These are phyloP conservation scores for Lycodopsis pacificus DNA, from an alignment of 2,797 vertebrate genomes.

Conservation along the genomic window DNA sequence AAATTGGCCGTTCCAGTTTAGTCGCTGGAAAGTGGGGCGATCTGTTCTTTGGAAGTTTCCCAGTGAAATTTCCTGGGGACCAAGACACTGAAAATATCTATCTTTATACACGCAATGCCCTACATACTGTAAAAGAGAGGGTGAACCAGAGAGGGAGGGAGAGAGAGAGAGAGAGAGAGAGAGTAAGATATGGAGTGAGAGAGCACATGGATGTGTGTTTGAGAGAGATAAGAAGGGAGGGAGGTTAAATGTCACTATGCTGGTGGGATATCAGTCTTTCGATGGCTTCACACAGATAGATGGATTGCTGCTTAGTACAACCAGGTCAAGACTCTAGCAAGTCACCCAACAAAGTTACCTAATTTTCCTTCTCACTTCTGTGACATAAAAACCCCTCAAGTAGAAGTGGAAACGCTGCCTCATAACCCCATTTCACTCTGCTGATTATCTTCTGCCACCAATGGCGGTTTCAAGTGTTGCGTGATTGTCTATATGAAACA, in stretches of 20 bases:
- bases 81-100: slow-evolving; percentile 87
- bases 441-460: background rate
- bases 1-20: slow-evolving; percentile 87
- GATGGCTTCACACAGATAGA: slow-evolving; percentile 53
- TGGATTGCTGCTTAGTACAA: slow-evolving; percentile 53
- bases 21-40: slow-evolving; percentile 85
- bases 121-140: slow-evolving; percentile 79
- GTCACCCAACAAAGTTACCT: slow-evolving; percentile 59
- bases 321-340: slow-evolving; percentile 56
- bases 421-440: slow-evolving; percentile 35
- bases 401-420: slow-evolving; percentile 41
- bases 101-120: slow-evolving; percentile 86
- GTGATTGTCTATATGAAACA: background rate
- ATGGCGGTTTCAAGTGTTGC: background rate
- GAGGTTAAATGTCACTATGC: slow-evolving; percentile 65
- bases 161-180: slow-evolving; percentile 42
- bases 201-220: slow-evolving; percentile 59
- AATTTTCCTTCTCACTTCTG: slow-evolving; percentile 36
- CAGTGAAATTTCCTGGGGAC: slow-evolving; percentile 87
- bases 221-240: slow-evolving; percentile 52
- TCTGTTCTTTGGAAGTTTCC: slow-evolving; percentile 90
- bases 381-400: slow-evolving; percentile 32
- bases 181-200: slow-evolving; percentile 33
- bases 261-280: slow-evolving; percentile 57
- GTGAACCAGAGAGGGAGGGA: slow-evolving; percentile 58